Base-by-base conservation (phyloP, 2,797 vertebrate species). In the Micromesistius poutassou region DNA sequence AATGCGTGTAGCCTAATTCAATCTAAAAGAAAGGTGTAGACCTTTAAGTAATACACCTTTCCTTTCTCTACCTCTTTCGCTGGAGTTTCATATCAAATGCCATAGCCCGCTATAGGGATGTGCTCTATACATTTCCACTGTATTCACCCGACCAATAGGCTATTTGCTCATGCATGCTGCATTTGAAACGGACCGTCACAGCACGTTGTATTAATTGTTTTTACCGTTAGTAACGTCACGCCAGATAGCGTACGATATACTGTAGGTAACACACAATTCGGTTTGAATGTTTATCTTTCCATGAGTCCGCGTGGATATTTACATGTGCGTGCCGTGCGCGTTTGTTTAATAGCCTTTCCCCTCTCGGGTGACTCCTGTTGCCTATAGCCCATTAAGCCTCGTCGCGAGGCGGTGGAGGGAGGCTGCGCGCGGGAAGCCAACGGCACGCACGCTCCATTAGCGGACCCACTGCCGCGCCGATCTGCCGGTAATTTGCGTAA, bases 401-500 rank as follows among this genome's bases (percentile, higher is more conserved):
- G 85, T 84, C 77, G 77, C 80, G 85, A 84, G 89, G 88, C 75
- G 87, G 88, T 76, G 87, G 84, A 74, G 80, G 74, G 76, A 36
- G 78, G 72, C 25, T 8, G 82, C 46, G 84, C 74, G 83, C 88
- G 75, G 50, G 87, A 75, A 87, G 87, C 88, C 89, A 81, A 83
- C 85, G 83, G 90, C 89, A 86, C 89, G 84, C 89, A 91, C 89
- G 91, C 90, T 91, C 91, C 91, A 93, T 93, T 92, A 93, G 80
- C 88, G 87, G 88, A 89, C 85, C 87, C 87, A 91, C 90, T 88
- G 90, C 90, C 89, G 89, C 85, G 91, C 89, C 86, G 86, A 89
- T 91, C 87, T 72, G 88, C 82, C 89, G 88, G 84, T 93, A 90
- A 93, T 93, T 93, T 93, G 91, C 90, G 87, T 92, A 92, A 93